Base-by-base conservation (phyloP, 2,113 vertebrate genomes). In the Nipponia nippon region DNA sequence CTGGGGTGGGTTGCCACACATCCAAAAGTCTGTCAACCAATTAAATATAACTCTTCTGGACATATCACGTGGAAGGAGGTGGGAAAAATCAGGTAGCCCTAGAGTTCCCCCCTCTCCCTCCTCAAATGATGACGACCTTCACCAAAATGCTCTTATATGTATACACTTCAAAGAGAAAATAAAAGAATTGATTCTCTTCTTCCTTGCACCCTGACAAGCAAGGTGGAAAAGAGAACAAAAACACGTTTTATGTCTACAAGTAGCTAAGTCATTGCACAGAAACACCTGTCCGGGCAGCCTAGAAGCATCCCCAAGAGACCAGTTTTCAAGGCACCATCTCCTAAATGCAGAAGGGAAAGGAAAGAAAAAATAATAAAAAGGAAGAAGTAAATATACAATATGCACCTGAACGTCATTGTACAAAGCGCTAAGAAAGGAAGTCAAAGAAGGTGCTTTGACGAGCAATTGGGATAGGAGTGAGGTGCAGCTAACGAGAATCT, bases 21-120 rank as follows among this genome's bases (percentile, higher is more conserved):
- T 36, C 52, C 25, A 36, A 40, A 66, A 72, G 25, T 16, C n/a
- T 59, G 12, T 18, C 62, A 89, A 69, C 2, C 1, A 38, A 22
- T 34, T 80, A 80, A 80, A 83, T 69, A 30, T 7, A 46, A 42
- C 16, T 27, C 72, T 77, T 72, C 40, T 47, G 44, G 15, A 69
- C 7, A 6, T 42, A 59, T n/a, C 40, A 50, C 76, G 14, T 71
- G 27, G 9, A 76, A 26, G 36, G 16, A 87, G 25, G 32, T 55
- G 69, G 38, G 38, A 50, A 95, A 78, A 50, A 44, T 65, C 22
- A 38, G 5, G 11, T 34, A 88, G 18, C 6, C 65, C 9, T 67
- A 0, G 0, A 40, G 23, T 21, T 62, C 1, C 4, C 1, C 6
- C 4, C 11, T 76, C 13, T 22, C 5, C 6, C 16, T 66, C 15